A percentile compares a stretch with the other conserved stretches of the same genome.
phyloP scores from a whole-genome alignment of 2,888 invertebrate species.

The Acronicta leporina region DNA sequence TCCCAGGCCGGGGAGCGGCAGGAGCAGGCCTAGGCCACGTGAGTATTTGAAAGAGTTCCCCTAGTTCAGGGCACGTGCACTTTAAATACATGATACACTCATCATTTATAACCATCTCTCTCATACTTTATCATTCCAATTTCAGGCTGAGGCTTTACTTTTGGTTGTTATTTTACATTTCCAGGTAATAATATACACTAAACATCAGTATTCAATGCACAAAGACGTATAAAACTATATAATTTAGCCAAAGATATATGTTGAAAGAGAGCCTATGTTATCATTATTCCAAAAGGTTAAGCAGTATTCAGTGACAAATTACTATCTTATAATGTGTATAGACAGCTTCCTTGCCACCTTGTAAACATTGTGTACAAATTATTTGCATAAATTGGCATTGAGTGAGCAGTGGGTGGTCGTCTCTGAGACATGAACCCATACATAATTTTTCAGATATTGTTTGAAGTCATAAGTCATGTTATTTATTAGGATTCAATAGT shows the following conservation, averaged over 20 bases:
- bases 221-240: conserved; percentile 8
- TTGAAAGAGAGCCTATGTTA: conserved; percentile 17
- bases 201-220: conserved; percentile 1
- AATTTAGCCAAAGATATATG: conserved; percentile 7
- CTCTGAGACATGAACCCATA: conserved; percentile 30
- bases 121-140: conserved; percentile 35
- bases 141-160: conserved; percentile 24
- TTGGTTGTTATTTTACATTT: conserved; percentile 16
- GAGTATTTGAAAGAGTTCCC: conserved; percentile 71
- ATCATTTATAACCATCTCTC: conserved; percentile 33
- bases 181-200: conserved; percentile 1
- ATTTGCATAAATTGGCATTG: conserved; percentile 71
- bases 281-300: conserved; percentile 51
- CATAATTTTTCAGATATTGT: conserved; percentile 54
- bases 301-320: conserved; percentile 36
- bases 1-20: conserved; percentile 86
- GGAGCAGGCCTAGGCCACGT: conserved; percentile 90
- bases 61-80: conserved; percentile 19
- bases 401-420: conserved; percentile 57
- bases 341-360: conserved; percentile 50
- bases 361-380: conserved; percentile 63
- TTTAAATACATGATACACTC: conserved; percentile 14
- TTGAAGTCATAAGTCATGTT: conserved; percentile 10
- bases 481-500: conserved; percentile 2
- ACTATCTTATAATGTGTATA: conserved; percentile 52